Evolutionary conservation across 1,140 invertebrate species (phyloP), one percentile per base, ranked within the genome.

Genomic region (Drosophila pseudoananassae): DNA sequence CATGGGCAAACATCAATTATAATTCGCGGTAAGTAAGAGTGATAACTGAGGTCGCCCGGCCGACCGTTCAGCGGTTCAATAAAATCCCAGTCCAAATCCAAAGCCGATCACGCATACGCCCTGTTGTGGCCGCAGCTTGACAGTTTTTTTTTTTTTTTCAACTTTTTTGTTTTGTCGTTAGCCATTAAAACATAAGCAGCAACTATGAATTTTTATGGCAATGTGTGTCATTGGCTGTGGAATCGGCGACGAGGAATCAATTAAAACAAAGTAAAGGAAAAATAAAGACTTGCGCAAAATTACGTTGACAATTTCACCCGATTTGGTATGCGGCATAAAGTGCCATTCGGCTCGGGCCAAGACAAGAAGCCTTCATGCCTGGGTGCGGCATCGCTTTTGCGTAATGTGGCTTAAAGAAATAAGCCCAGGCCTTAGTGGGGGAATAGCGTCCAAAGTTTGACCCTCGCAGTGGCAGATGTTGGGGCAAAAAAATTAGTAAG

Each of bases 1-100:
- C 56, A 68, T 56, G 80, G 68, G 72, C 61, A 82, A 52, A 82
- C 65, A 87, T 88, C 70, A 83, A 74, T 88, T 76, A 83, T 79
- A 88, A 83, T 77, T 88, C 83, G 65, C 76, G 63, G 87, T 88
- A 88, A 88, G 83, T 89, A 89, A 88, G 83, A 88, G 84, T 88
- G 83, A 88, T 89, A 88, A 88, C 79, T 89, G 78, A 88, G 83
- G 83, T 83, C 83, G 83, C 71, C 65, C 33, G 20, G 38, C 64
- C 45, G 53, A 68, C 51, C 64, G 63, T 55, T 55, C 64, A 66
- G 49, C 47, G 61, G 69, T 77, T 82, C 79, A 75, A 82, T 83
- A 74, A 74, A 83, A 81, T 46, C 60, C 65, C 53, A 57, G 38
- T 33, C 29, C 43, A 31, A 46, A 53, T 45, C 38, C 46, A 53